These are phyloP conservation scores for Chesias legatella DNA, from an alignment of 2,888 invertebrate genomes.

Conservation along the genomic window DNA sequence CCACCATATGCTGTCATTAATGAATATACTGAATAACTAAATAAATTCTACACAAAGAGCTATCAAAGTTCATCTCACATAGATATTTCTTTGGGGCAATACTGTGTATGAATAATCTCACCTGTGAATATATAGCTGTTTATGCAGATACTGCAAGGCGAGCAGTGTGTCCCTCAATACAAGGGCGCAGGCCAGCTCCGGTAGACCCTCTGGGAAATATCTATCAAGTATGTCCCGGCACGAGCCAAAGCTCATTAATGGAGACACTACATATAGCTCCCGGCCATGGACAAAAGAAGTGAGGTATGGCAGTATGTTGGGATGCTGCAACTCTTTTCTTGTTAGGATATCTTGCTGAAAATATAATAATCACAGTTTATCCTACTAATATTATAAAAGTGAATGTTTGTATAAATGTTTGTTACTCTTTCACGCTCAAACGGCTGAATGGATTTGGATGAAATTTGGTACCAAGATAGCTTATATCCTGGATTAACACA, in stretches of 20 bases:
- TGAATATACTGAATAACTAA: too few relatives aligned
- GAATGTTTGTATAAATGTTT: too few relatives aligned
- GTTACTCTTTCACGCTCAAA: too few relatives aligned
- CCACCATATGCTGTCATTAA: too few relatives aligned
- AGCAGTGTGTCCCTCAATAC: slow-evolving; percentile 88
- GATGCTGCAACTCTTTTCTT: slow-evolving; percentile 88
- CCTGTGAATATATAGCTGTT: slow-evolving; percentile 92
- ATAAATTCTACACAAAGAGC: neutral
- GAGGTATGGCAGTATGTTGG: slow-evolving; percentile 87
- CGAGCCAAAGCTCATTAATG: slow-evolving; percentile 92
- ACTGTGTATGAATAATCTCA: slow-evolving; percentile 40
- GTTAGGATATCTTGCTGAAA: slow-evolving; percentile 89
- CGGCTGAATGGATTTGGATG: too few relatives aligned
- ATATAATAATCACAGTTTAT: too few relatives aligned
- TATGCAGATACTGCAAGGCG: slow-evolving; percentile 92
- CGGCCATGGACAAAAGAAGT: slow-evolving; percentile 89
- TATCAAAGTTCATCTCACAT: too few relatives aligned
- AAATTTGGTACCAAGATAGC: too few relatives aligned
- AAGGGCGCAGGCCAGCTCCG: slow-evolving; percentile 89
- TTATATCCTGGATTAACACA: too few relatives aligned
- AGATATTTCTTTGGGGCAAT: too few relatives aligned
- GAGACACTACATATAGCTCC: slow-evolving; percentile 89
- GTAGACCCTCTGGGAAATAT: slow-evolving; percentile 88
- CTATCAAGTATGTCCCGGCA: slow-evolving; percentile 88
- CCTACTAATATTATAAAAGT: too few relatives aligned